These are phyloP conservation scores for Mesoligia furuncula DNA, from an alignment of 2,888 invertebrate genomes.

Conservation along the genomic window DNA sequence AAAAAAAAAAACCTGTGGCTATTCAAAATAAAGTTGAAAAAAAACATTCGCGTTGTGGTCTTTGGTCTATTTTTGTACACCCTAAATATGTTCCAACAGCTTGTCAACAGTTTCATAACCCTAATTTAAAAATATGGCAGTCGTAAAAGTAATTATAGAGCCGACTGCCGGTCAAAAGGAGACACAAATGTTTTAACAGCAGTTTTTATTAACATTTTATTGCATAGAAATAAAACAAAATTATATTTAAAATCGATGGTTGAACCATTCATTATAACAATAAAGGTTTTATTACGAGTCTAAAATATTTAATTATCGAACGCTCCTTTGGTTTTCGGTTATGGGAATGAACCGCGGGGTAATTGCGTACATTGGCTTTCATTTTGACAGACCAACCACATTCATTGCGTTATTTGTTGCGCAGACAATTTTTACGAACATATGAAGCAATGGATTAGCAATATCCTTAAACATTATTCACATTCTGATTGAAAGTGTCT, in stretches of 20 bases:
- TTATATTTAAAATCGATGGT: slow-evolving; percentile 55
- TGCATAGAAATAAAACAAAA: slow-evolving; percentile 54
- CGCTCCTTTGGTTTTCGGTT: not conserved
- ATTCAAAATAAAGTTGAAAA: not conserved
- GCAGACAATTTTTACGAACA: no score
- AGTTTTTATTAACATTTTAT: slow-evolving; percentile 62
- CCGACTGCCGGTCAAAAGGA: slow-evolving; percentile 47
- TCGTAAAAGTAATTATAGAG: slow-evolving; percentile 59
- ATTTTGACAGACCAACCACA: no score
- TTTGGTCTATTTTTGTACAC: slow-evolving; percentile 1
- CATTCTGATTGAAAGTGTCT: no score
- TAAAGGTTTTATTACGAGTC: slow-evolving; percentile 51
- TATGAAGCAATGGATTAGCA: no score
- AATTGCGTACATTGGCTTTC: no score
- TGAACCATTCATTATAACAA: slow-evolving; percentile 49
- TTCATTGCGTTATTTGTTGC: no score
- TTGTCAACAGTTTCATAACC: slow-evolving; percentile 30
- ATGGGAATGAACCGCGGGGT: not conserved
- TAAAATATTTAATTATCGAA: slow-evolving; percentile 45
- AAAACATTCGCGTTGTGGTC: not conserved
- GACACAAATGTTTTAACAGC: slow-evolving; percentile 48
- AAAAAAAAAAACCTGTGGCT: no score
- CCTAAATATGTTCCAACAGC: slow-evolving; percentile 15
- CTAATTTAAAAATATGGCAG: slow-evolving; percentile 58
- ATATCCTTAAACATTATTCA: no score